A percentile compares a stretch with the other conserved stretches of the same genome.
Evolutionary conservation across 2,113 vertebrate species (phyloP).

Genomic region (Marmota flaviventris): DNA sequence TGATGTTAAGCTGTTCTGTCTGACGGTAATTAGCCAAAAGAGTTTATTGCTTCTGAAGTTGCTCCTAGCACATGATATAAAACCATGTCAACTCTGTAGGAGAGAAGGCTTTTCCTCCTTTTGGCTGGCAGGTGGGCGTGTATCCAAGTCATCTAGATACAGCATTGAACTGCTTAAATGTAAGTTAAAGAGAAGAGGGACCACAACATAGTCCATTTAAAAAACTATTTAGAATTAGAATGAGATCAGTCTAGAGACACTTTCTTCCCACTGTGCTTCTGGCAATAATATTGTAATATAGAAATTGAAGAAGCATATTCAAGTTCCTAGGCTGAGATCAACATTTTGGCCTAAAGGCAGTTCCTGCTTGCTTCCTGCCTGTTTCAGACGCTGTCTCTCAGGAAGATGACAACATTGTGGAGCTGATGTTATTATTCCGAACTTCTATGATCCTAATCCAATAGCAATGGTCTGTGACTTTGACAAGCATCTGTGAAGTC

Average conservation of each 20-base stretch:
- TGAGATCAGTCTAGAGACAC: background rate
- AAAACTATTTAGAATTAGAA: conserved; percentile 31
- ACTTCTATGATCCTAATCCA: background rate
- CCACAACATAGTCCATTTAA: background rate
- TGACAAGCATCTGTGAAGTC: background rate
- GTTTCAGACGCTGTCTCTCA: background rate
- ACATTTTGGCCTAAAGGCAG: conserved; percentile 37
- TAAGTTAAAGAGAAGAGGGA: conserved; percentile 36
- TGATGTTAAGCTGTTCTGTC: conserved; percentile 66
- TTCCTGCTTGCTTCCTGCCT: background rate
- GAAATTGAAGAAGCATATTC: conserved; percentile 39
- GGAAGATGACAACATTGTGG: background rate
- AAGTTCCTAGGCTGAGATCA: background rate
- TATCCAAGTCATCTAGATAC: conserved; percentile 11
- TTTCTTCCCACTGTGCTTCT: conserved; percentile 54
- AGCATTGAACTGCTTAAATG: conserved; percentile 36
- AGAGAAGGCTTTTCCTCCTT: background rate
- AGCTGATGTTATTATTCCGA: background rate
- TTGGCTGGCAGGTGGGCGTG: background rate
- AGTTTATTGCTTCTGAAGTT: conserved; percentile 48
- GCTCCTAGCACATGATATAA: conserved; percentile 57
- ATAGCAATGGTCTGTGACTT: background rate
- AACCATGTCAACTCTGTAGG: conserved; percentile 32
- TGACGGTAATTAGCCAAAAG: conserved; percentile 57
- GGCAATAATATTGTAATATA: conserved; percentile 1